These are phyloP conservation scores for Ceriagrion tenellum DNA, from an alignment of 2,888 invertebrate genomes.

Conservation along the genomic window DNA sequence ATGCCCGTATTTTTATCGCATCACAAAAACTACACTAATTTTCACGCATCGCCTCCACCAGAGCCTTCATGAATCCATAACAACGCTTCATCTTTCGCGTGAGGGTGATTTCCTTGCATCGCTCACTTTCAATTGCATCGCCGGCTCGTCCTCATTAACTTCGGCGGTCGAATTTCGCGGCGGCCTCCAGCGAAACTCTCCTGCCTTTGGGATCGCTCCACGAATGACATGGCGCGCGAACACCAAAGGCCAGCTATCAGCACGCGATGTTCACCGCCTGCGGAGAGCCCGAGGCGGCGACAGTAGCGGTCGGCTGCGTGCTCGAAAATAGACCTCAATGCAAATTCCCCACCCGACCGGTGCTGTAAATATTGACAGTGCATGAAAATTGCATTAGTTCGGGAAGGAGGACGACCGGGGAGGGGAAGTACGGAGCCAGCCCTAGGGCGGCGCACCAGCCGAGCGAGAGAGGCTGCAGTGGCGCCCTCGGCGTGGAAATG, in stretches of 20 bases:
- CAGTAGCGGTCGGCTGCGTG: not conserved
- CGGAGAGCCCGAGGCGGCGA: not conserved
- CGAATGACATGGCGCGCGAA: not conserved
- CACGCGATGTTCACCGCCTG: not conserved
- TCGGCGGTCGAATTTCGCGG: not conserved
- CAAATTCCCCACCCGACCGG: not conserved
- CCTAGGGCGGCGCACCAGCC: not conserved
- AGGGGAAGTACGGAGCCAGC: not conserved
- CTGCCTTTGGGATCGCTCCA: not conserved
- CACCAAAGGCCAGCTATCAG: not conserved
- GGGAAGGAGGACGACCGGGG: not conserved
- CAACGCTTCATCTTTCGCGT: not conserved
- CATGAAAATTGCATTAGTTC: conserved; percentile 19
- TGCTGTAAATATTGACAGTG: conserved; percentile 14
- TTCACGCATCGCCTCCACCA: too few relatives aligned
- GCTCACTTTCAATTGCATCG: not conserved
- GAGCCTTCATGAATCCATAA: too few relatives aligned
- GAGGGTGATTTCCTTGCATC: not conserved
- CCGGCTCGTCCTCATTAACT: not conserved
- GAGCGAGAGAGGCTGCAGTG: too few relatives aligned
- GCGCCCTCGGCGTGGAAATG: too few relatives aligned
- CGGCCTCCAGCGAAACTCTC: not conserved
- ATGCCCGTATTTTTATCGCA: too few relatives aligned
- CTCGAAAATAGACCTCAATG: not conserved
- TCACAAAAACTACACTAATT: too few relatives aligned